phyloP scores from a whole-genome alignment of 2,797 vertebrate species.

The Brachyrhaphis roseni region DNA sequence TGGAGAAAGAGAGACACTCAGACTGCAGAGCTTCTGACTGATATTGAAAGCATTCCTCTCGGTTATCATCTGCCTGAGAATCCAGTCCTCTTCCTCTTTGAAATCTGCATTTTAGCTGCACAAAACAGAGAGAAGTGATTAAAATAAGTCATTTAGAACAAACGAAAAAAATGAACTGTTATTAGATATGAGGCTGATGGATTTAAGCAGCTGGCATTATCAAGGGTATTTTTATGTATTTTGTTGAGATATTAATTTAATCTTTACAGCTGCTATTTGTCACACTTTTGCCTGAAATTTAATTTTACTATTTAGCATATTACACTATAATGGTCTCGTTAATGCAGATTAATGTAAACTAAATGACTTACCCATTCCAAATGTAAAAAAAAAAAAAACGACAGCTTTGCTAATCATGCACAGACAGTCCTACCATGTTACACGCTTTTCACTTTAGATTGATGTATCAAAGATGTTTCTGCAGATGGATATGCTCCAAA shows the following conservation, averaged over 20 bases:
- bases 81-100: constrained; percentile 12
- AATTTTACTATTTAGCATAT: neutral
- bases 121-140: constrained; percentile 11
- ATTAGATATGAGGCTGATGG: neutral
- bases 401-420: constrained; percentile 3
- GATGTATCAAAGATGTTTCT: constrained; percentile 1
- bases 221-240: neutral
- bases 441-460: constrained; percentile 4
- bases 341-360: constrained; percentile 14
- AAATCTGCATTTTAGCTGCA: constrained; percentile 10
- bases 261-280: constrained; percentile 4
- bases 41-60: constrained; percentile 24
- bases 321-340: constrained; percentile 1
- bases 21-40: constrained; percentile 25
- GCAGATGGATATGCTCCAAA: constrained; percentile 3
- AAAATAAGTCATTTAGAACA: neutral
- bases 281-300: constrained; percentile 25
- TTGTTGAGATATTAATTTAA: neutral
- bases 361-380: neutral
- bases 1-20: neutral
- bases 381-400: constrained; percentile 8
- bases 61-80: constrained; percentile 18
- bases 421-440: constrained; percentile 27
- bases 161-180: neutral
- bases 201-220: neutral